Conservation (phyloP, 2,888 invertebrate genomes). For the Napeogenes inachia region DNA sequence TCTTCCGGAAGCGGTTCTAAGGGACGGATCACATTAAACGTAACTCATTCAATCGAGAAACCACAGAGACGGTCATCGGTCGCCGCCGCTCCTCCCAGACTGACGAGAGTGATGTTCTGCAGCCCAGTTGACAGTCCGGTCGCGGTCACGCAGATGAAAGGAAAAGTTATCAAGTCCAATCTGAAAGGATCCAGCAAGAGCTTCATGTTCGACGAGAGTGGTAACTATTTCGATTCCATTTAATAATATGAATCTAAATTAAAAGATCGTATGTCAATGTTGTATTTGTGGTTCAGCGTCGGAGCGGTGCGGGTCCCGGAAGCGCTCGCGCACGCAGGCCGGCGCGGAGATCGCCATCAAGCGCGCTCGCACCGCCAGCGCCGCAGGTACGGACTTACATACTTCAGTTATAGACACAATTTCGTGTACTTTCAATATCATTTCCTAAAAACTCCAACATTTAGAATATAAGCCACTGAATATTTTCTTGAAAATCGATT, state of each 20-base stretch:
- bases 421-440: no score
- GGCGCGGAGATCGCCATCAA: slow-evolving; percentile 51
- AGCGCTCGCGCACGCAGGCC: slow-evolving; percentile 60
- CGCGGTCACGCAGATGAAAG: slow-evolving; percentile 46
- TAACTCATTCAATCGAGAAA: slow-evolving; percentile 65
- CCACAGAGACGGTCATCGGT: slow-evolving; percentile 35
- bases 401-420: no score
- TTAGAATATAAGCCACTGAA: no score
- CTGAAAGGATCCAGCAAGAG: slow-evolving; percentile 72
- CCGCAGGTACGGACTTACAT: slow-evolving; percentile 41
- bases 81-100: slow-evolving; percentile 39
- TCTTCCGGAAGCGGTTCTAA: slow-evolving; percentile 40
- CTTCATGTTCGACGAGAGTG: slow-evolving; percentile 60
- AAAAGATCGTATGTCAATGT: not conserved
- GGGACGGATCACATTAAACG: slow-evolving; percentile 49
- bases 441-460: no score
- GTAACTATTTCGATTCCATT: slow-evolving; percentile 39
- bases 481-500: no score
- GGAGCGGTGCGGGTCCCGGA: slow-evolving; percentile 41
- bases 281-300: slow-evolving; percentile 31
- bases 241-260: not conserved
- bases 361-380: slow-evolving; percentile 54
- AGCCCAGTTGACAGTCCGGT: slow-evolving; percentile 56
- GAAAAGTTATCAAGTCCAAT: slow-evolving; percentile 67
- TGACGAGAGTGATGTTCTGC: slow-evolving; percentile 67